These are phyloP conservation scores for Stomorhina lunata DNA, from an alignment of 2,888 invertebrate species.

Conservation along the genomic window DNA sequence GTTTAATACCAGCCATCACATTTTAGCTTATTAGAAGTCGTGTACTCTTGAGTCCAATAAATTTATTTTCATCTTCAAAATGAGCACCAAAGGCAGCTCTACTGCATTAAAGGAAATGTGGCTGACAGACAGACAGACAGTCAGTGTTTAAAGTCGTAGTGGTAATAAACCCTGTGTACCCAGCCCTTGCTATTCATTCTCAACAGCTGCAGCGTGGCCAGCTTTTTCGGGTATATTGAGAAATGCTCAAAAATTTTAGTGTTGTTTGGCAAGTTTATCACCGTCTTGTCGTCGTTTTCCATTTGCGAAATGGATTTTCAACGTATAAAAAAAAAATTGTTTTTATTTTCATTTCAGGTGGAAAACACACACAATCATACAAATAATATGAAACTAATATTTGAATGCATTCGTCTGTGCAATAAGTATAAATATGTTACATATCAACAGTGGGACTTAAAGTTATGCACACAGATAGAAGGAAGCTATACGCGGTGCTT, in stretches of 20 bases:
- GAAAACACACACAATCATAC: not conserved
- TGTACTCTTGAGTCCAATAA: conserved; percentile 66
- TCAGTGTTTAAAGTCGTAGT: conserved; percentile 10
- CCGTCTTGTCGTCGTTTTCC: conserved; percentile 68
- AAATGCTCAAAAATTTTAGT: conserved; percentile 7
- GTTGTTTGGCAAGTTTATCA: conserved; percentile 61
- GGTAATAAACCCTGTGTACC: conserved; percentile 10
- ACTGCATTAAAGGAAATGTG: not conserved
- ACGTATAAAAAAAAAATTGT: conserved; percentile 16
- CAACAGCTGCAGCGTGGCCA: not conserved
- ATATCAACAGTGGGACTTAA: not conserved
- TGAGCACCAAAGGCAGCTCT: conserved; percentile 11
- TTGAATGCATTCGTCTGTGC: conserved; percentile 9
- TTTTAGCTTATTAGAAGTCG: conserved; percentile 66
- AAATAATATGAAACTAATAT: conserved; percentile 26
- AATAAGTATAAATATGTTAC: not conserved
- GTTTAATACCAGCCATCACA: conserved; percentile 54
- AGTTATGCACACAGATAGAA: not conserved
- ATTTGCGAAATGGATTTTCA: conserved; percentile 68
- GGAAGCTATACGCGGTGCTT: too few relatives aligned
- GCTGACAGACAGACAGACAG: conserved; percentile 10
- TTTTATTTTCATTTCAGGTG: not conserved
- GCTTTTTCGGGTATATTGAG: conserved; percentile 30
- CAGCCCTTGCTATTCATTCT: not conserved
- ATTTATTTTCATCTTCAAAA: conserved; percentile 61